Evolutionary conservation across 2,888 invertebrate species (phyloP).

Genomic region (Chelonus formosanus): DNA sequence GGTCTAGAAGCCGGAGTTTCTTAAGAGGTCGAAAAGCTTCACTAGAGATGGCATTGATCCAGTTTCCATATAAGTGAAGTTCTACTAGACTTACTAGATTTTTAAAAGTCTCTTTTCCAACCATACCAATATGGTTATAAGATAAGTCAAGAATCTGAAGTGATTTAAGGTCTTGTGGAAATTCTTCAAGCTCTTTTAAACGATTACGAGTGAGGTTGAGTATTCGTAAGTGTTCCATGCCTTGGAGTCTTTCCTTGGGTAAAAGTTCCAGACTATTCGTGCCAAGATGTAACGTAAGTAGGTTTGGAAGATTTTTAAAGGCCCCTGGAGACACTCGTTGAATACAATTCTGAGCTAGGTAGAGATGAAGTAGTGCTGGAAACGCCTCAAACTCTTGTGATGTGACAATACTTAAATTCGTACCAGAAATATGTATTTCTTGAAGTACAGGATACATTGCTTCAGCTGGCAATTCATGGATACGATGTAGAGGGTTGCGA

Average conservation of each 20-base stretch:
- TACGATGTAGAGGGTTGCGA: constrained; percentile 81
- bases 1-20: constrained; percentile 79
- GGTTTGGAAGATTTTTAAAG: constrained; percentile 79
- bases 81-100: constrained; percentile 80
- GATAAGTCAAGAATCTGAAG: constrained; percentile 84
- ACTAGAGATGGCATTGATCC: constrained; percentile 80
- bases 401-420: constrained; percentile 84
- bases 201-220: constrained; percentile 89
- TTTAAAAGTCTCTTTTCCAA: constrained; percentile 81
- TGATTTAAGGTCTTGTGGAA: constrained; percentile 79
- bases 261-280: constrained; percentile 84
- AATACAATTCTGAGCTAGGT: constrained; percentile 77
- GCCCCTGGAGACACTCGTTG: constrained; percentile 85
- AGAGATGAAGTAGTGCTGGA: constrained; percentile 78
- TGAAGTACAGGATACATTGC: constrained; percentile 79
- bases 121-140: constrained; percentile 82
- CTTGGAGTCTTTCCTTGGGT: constrained; percentile 85
- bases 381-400: constrained; percentile 88
- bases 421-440: constrained; percentile 80
- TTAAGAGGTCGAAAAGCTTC: constrained; percentile 82
- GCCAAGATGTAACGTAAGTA: constrained; percentile 84
- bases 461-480: constrained; percentile 76
- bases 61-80: constrained; percentile 83
- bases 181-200: constrained; percentile 83
- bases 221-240: constrained; percentile 76